These are phyloP conservation scores for Penelope pileata DNA, from an alignment of 2,113 vertebrate genomes.

Conservation along the genomic window DNA sequence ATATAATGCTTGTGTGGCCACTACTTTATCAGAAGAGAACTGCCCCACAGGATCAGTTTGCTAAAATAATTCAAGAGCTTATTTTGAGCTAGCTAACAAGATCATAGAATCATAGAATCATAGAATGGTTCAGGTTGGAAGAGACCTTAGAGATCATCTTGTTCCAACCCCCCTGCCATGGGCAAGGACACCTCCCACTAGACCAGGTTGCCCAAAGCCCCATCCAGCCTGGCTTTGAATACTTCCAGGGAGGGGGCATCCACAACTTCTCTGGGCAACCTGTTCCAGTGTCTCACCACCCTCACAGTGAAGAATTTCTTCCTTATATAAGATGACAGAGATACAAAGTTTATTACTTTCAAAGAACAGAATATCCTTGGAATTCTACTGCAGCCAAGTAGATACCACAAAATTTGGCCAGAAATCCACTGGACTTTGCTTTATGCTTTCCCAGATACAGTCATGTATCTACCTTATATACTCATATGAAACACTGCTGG, in stretches of 20 bases:
- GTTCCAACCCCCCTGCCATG: too few species aligned
- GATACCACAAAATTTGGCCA: neutral
- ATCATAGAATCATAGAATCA: too few species aligned
- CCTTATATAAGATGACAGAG: neutral
- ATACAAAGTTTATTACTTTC: neutral
- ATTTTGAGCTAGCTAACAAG: neutral
- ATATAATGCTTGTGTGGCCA: neutral
- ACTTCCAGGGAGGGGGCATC: too few species aligned
- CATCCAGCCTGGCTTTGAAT: too few species aligned
- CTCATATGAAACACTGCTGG: neutral
- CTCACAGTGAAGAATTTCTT: too few species aligned
- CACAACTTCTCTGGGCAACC: too few species aligned
- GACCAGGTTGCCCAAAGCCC: too few species aligned
- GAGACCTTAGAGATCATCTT: too few species aligned
- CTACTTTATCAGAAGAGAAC: neutral
- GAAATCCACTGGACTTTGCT: neutral
- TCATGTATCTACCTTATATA: neutral
- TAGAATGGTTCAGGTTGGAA: too few species aligned
- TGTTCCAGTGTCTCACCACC: too few species aligned
- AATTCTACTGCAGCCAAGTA: neutral
- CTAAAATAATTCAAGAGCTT: neutral
- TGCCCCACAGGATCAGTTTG: neutral
- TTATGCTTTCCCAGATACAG: neutral
- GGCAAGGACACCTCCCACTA: too few species aligned
- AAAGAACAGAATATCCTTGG: neutral